A percentile compares a stretch with the other conserved stretches of the same genome.
Evolutionary conservation across 2,888 invertebrate genomes (phyloP).

Genomic region (Barypeithes pellucidus): DNA sequence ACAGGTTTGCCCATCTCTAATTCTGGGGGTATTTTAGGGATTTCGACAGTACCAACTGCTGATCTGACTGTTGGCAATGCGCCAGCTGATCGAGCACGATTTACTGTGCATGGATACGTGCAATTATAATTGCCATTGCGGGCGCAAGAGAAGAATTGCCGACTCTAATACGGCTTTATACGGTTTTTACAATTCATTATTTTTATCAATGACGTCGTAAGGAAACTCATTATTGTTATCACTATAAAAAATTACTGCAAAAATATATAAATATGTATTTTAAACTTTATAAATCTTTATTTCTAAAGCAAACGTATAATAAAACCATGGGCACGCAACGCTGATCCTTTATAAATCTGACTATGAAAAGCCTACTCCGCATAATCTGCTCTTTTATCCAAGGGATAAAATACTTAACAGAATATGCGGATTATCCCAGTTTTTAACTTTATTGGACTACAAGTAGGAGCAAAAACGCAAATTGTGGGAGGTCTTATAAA

Average conservation of each 20-base stretch:
- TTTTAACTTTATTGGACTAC: constrained; percentile 31
- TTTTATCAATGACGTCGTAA: too few species aligned
- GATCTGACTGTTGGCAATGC: too few species aligned
- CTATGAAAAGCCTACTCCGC: constrained; percentile 35
- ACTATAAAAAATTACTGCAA: not conserved
- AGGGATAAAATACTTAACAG: constrained; percentile 36
- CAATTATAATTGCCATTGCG: too few species aligned
- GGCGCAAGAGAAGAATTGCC: too few species aligned
- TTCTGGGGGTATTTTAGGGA: too few species aligned
- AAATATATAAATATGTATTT: constrained; percentile 1
- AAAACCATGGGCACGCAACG: constrained; percentile 34
- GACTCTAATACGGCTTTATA: too few species aligned
- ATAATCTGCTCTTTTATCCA: constrained; percentile 35
- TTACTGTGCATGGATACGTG: too few species aligned
- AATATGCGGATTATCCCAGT: constrained; percentile 31
- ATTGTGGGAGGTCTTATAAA: not conserved
- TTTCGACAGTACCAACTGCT: too few species aligned
- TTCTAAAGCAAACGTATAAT: constrained; percentile 20
- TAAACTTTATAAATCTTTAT: constrained; percentile 5
- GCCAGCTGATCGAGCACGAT: too few species aligned
- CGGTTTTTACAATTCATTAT: too few species aligned
- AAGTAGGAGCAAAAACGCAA: constrained; percentile 21
- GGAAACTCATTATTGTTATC: too few species aligned
- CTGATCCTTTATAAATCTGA: constrained; percentile 33
- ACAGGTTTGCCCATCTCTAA: too few species aligned